These are phyloP conservation scores for Drosophila heteroneura DNA, from an alignment of 2,888 invertebrate genomes.

Conservation along the genomic window DNA sequence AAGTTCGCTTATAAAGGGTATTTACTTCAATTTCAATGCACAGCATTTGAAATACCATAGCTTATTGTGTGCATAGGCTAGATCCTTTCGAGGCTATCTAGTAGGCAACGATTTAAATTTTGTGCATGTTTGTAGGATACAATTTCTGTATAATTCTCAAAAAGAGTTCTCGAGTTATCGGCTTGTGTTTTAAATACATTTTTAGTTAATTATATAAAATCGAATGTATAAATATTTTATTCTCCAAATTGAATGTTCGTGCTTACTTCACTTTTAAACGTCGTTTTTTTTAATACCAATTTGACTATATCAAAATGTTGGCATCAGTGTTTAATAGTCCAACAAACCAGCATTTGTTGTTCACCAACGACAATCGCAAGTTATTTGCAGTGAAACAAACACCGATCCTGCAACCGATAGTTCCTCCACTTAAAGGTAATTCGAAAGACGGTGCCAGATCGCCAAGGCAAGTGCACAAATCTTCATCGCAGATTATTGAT, in stretches of 20 bases:
- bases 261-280: no score
- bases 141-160: neutral
- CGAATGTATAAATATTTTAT: neutral
- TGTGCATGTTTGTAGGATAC: neutral
- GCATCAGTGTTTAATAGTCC: neutral
- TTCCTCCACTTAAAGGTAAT: neutral
- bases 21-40: neutral
- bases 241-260: constrained; percentile 30
- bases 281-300: neutral
- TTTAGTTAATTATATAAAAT: constrained; percentile 8
- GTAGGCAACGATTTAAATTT: constrained; percentile 8
- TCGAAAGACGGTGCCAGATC: neutral
- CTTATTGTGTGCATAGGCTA: neutral
- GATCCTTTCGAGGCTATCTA: neutral
- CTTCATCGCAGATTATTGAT: neutral
- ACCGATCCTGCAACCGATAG: no score
- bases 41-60: neutral
- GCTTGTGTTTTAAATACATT: neutral
- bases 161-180: neutral
- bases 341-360: neutral
- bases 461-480: fast-evolving
- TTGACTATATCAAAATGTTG: neutral
- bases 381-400: neutral
- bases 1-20: neutral
- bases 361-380: neutral